A percentile compares a stretch with the other conserved stretches of the same genome.
Evolutionary conservation across 2,113 vertebrate species (phyloP).

Genomic region (Syrmaticus mikado): DNA sequence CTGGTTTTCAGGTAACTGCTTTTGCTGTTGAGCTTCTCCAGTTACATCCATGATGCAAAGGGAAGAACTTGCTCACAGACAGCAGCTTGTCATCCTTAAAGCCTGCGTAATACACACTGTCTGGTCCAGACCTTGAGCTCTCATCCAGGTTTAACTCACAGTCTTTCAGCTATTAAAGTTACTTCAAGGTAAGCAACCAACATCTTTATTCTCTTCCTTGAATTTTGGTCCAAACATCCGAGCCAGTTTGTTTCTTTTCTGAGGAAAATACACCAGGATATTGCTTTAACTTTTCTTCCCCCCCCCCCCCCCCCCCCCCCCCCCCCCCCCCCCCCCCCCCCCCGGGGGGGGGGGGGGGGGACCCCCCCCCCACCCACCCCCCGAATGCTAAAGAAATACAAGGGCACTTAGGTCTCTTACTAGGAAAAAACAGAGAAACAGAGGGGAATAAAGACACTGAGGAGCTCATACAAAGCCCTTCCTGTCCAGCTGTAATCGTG

Average conservation of each 20-base stretch:
- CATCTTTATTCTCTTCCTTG: neutral
- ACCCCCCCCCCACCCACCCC: neutral
- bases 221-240: neutral
- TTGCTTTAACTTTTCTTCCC: neutral
- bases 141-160: neutral
- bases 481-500: neutral
- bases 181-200: neutral
- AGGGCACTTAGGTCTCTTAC: neutral
- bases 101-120: neutral
- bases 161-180: neutral
- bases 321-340: neutral
- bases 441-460: neutral
- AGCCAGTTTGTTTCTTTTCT: neutral
- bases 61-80: neutral
- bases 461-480: neutral
- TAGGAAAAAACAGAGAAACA: neutral
- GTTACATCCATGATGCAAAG: neutral
- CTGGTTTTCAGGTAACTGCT: accelerated
- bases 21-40: neutral
- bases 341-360: no score
- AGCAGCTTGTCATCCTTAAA: neutral
- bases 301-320: neutral
- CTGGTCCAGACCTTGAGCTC: neutral
- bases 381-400: neutral
- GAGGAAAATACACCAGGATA: neutral